Percentiles rank a stretch among this genome's conserved stretches.
Evolutionary conservation across 2,888 invertebrate species (phyloP).

Genomic region (Neocrepidodera transversa): DNA sequence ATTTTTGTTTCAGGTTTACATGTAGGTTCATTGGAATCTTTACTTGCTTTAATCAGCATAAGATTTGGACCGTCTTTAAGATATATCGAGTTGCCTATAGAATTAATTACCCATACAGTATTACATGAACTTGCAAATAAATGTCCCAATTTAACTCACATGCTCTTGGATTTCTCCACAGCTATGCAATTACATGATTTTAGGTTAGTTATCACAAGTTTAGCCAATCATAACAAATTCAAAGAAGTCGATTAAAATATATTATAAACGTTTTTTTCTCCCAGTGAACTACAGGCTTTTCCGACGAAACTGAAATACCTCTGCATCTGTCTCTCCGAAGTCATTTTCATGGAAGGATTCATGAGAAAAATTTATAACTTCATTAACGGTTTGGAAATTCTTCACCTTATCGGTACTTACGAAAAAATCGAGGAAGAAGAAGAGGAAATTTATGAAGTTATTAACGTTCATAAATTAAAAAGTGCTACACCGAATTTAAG

Average conservation of each 20-base stretch:
- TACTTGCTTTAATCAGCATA: conserved; percentile 86
- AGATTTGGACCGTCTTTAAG: conserved; percentile 83
- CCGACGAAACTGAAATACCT: conserved; percentile 92
- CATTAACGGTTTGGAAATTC: conserved; percentile 95
- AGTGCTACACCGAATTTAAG: conserved; percentile 96
- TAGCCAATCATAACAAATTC: too few relatives aligned
- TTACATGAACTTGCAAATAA: conserved; percentile 96
- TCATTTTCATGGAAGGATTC: conserved; percentile 99
- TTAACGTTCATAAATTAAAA: conserved; percentile 98
- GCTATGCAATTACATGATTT: conserved; percentile 99
- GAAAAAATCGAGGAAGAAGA: conserved; percentile 98
- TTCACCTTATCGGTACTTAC: conserved; percentile 97
- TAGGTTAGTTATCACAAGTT: conserved; percentile 65
- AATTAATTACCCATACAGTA: conserved; percentile 95
- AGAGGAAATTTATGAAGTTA: conserved; percentile 98
- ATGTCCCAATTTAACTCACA: conserved; percentile 93
- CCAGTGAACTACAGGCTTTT: conserved; percentile 90
- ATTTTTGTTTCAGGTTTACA: conserved; percentile 71
- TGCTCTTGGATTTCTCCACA: conserved; percentile 97
- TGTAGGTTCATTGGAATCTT: conserved; percentile 86
- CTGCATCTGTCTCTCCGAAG: conserved; percentile 93
- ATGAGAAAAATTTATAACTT: conserved; percentile 99
- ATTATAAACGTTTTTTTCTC: too few relatives aligned
- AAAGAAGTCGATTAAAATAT: too few relatives aligned
- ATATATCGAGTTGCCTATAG: conserved; percentile 94